A percentile compares a stretch with the other conserved stretches of the same genome.
phyloP scores from a whole-genome alignment of 2,113 vertebrate genomes.

The Leptobrachium ailaonicum region DNA sequence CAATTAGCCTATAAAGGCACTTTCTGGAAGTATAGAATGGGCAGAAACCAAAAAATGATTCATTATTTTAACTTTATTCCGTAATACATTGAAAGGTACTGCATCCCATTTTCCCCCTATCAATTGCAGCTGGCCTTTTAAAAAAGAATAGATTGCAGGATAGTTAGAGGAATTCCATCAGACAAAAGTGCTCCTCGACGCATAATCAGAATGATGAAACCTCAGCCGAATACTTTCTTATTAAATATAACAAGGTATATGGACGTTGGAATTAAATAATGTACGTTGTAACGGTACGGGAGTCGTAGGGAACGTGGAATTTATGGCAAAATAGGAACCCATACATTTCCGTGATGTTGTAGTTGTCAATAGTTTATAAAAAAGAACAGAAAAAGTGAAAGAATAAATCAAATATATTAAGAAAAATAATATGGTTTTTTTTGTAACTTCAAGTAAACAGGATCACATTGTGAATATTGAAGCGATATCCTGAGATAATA shows the following conservation, averaged over 20 bases:
- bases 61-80: slow-evolving; percentile 21
- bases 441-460: too few relatives aligned
- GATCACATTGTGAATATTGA: not conserved
- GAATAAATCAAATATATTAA: too few relatives aligned
- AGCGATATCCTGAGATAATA: slow-evolving; percentile 74
- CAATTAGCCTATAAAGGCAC: slow-evolving; percentile 34
- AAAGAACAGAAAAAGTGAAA: too few relatives aligned
- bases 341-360: too few relatives aligned
- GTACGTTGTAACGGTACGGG: too few relatives aligned
- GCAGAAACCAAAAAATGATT: slow-evolving; percentile 6
- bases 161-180: slow-evolving; percentile 33
- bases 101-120: slow-evolving; percentile 20
- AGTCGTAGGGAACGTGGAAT: too few relatives aligned
- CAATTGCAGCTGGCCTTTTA: slow-evolving; percentile 39
- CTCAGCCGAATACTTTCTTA: not conserved
- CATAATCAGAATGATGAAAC: slow-evolving; percentile 40
- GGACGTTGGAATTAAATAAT: too few relatives aligned
- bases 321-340: too few relatives aligned
- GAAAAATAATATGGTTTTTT: too few relatives aligned
- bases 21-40: slow-evolving; percentile 17
- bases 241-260: slow-evolving; percentile 25
- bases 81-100: not conserved
- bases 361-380: too few relatives aligned
- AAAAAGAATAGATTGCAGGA: slow-evolving; percentile 31
- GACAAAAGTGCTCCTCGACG: slow-evolving; percentile 26